Evolutionary conservation across 2,888 invertebrate genomes (phyloP).

Genomic region (Folsomia candida): DNA sequence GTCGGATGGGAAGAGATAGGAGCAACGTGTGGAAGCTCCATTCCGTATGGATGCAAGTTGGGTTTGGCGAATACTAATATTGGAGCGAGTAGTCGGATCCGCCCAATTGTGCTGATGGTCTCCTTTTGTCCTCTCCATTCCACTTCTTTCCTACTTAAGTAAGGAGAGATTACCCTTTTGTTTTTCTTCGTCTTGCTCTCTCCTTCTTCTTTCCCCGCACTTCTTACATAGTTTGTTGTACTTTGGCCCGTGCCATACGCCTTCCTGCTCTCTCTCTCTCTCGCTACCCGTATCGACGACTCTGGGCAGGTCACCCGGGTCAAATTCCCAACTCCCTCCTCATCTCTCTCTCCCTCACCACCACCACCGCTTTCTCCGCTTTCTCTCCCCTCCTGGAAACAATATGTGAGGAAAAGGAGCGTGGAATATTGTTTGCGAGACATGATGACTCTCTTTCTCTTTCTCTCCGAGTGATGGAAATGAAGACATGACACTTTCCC

Average conservation of each 20-base stretch:
- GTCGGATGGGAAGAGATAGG: too few species aligned
- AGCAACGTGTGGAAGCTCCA: too few species aligned
- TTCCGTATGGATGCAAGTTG: too few species aligned
- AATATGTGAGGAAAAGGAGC: not conserved
- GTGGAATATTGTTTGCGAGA: not conserved
- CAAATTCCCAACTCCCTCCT: constrained; percentile 2
- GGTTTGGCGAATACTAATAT: not conserved
- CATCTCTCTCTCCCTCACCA: not conserved
- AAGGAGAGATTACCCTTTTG: constrained; percentile 3
- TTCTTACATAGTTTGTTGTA: not conserved
- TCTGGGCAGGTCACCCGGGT: not conserved
- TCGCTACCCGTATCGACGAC: not conserved
- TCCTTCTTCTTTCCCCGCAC: too few species aligned
- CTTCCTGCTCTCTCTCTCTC: not conserved
- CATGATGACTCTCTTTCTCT: too few species aligned
- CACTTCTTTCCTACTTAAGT: constrained; percentile 2
- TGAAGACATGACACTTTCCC: not conserved
- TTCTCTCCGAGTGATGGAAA: not conserved
- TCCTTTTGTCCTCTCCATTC: not conserved
- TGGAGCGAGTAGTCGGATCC: not conserved
- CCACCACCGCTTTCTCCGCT: not conserved
- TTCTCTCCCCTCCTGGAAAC: not conserved
- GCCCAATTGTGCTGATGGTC: constrained; percentile 6
- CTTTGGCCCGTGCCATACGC: constrained; percentile 2
- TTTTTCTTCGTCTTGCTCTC: constrained; percentile 1